Conservation (phyloP, 37 sponge, comb jelly and placozoan species). For the Petrosia ficiformis region DNA sequence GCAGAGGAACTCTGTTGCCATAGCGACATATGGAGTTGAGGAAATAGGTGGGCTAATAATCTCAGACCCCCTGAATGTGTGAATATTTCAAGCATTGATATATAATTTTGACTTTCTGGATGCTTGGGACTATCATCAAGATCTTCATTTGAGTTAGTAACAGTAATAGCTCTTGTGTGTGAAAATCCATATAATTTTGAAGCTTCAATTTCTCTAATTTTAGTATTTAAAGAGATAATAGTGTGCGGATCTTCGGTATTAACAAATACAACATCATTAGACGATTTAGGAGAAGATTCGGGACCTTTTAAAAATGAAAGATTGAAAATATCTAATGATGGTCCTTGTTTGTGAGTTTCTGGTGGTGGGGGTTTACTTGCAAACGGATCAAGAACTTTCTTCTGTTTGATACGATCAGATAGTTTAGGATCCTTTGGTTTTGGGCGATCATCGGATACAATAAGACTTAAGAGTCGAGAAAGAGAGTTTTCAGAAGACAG, state of each 20-base stretch:
- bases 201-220: not conserved
- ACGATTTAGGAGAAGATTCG: not conserved
- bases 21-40: slow-evolving; percentile 43
- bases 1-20: slow-evolving; percentile 27
- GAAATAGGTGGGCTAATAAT: slow-evolving; percentile 45
- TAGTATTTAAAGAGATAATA: not conserved
- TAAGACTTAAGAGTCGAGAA: not conserved
- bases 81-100: slow-evolving; percentile 43
- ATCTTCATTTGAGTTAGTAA: not conserved
- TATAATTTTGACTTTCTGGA: not conserved
- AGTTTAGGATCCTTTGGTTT: not conserved
- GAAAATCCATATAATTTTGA: not conserved
- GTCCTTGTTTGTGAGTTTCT: not conserved
- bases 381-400: not conserved
- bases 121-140: not conserved
- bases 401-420: not conserved
- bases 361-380: not conserved
- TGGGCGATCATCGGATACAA: not conserved
- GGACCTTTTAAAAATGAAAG: not conserved
- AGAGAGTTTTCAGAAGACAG: not conserved
- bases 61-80: slow-evolving; percentile 19
- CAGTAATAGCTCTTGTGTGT: not conserved
- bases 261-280: not conserved
- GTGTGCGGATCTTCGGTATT: not conserved
- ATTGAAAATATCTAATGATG: not conserved